Evolutionary conservation across 2,797 vertebrate species (phyloP), one percentile per base, ranked within the genome.

Genomic region (Rachycentron canadum): DNA sequence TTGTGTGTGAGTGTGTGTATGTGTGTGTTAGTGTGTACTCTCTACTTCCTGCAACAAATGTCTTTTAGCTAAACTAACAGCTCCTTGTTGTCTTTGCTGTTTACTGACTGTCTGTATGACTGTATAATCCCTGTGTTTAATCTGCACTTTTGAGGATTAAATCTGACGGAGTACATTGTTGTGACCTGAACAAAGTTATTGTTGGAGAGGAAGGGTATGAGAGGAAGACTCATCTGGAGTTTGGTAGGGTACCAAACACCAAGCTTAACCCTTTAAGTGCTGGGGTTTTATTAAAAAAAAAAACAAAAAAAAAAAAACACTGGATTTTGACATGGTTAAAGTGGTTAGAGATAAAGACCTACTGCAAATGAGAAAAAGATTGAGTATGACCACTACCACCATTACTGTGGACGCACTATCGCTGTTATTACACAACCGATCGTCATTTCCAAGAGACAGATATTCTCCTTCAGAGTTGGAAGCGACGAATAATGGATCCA

Each of bases 51-150:
- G 58, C 56, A 61, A 66, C 55, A 64, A 78, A 83, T 84, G 50
- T 69, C 70, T 78, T 77, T 88, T 65, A 71, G 73, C 70, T 14
- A 26, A 74, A 63, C 61, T 52, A 75, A 67, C 77, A 58, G 59
- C 75, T 59, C 83, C 78, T 78, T 85, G 76, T 47, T 7, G 1
- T 88, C 71, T 56, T 55, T 69, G 69, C 79, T 87, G 82, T 93
- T 90, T 84, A 81, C 86, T 60, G 68, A 81, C 86, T 61, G 69
- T 85, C 78, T 88, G 73, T n/a, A 76, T 73, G 52, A 65, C 71
- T 79, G 60, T 81, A 70, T 84, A 85, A 92, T 90, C 87, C 81
- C 74, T 60, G 64, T 82, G 41, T 86, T 87, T 88, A 89, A 92
- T 92, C 90, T 58, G 25, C 67, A 67, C 69, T 73, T 32, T 3